A percentile compares a stretch with the other conserved stretches of the same genome.
phyloP scores from a whole-genome alignment of 2,888 invertebrate species.

The Macrophya annulata region DNA sequence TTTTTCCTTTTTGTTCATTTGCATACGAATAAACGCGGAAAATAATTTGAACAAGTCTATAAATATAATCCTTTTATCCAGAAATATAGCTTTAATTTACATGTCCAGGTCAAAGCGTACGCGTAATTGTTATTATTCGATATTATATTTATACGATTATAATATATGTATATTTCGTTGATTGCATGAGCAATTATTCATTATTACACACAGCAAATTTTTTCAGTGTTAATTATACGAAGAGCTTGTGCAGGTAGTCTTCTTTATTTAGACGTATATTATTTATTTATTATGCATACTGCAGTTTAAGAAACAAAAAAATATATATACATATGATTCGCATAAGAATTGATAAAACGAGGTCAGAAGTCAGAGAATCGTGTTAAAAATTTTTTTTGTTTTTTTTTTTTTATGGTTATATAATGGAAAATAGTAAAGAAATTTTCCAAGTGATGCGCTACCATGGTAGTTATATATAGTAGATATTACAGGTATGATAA shows the following conservation, averaged over 20 bases:
- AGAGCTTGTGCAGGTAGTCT: background rate
- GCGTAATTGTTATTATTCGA: background rate
- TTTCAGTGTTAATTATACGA: background rate
- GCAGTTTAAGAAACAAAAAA: background rate
- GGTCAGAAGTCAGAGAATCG: background rate
- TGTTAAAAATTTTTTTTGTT: background rate
- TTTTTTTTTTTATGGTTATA: background rate
- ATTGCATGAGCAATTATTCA: background rate
- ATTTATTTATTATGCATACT: background rate
- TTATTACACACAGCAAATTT: background rate
- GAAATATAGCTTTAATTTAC: background rate
- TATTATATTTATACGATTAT: too few relatives aligned
- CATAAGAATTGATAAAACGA: background rate
- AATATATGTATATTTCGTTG: background rate
- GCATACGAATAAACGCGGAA: background rate
- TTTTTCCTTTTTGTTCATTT: too few relatives aligned
- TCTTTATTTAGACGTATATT: background rate
- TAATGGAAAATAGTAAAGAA: background rate
- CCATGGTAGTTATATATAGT: background rate
- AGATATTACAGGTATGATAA: background rate
- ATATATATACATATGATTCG: background rate
- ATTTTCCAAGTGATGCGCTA: background rate
- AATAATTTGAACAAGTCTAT: background rate
- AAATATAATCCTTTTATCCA: too few relatives aligned
- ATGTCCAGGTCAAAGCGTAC: background rate